phyloP scores from a whole-genome alignment of 2,113 vertebrate genomes.

The Nesogale talazaci region DNA sequence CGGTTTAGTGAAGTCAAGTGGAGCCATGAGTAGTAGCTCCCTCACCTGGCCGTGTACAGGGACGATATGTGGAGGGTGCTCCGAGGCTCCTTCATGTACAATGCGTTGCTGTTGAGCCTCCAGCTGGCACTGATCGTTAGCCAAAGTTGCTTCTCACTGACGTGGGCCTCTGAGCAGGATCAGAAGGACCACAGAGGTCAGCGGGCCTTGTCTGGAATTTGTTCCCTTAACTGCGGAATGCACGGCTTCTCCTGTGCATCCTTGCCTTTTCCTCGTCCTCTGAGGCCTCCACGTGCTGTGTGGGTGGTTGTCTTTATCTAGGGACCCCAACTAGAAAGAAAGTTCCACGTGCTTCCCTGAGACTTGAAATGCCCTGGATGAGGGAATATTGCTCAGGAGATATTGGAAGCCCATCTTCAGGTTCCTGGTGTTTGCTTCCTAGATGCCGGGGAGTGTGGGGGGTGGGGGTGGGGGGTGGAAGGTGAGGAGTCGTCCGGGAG shows the following conservation, averaged over 20 bases:
- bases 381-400: not conserved
- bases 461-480: accelerated
- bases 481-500: accelerated
- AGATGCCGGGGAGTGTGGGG: too few species aligned
- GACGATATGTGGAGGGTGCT: not conserved
- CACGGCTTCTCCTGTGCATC: not conserved
- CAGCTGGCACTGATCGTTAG: not conserved
- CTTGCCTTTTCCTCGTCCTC: not conserved
- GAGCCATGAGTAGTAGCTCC: not conserved
- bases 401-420: not conserved
- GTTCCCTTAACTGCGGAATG: constrained; percentile 44
- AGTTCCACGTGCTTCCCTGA: not conserved
- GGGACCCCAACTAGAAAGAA: not conserved
- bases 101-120: not conserved
- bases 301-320: not conserved
- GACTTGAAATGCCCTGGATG: not conserved
- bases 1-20: constrained; percentile 74
- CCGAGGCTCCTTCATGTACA: not conserved
- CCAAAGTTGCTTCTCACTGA: not conserved
- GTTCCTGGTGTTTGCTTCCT: not conserved
- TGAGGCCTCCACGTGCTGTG: not conserved
- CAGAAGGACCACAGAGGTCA: not conserved
- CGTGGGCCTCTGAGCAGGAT: not conserved
- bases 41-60: not conserved
- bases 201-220: not conserved